Evolutionary conservation across 2,797 vertebrate genomes (phyloP).

Genomic region (Eulemur mongoz): DNA sequence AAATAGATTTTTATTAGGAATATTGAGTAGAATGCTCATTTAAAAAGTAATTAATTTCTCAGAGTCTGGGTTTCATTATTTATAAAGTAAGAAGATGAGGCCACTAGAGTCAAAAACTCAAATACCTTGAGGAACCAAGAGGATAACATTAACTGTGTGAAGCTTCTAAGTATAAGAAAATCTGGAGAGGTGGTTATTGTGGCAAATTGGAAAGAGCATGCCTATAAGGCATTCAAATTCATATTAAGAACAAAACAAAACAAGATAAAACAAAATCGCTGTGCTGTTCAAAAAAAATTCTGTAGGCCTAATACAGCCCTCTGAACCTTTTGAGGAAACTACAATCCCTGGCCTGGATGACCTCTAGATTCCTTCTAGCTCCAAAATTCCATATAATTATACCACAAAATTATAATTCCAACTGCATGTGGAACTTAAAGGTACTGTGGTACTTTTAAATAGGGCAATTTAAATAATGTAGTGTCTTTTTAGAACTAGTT

Average conservation of each 20-base stretch:
- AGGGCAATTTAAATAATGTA: conserved; percentile 19
- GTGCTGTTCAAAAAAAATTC: neutral
- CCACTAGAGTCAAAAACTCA: neutral
- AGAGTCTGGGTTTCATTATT: neutral
- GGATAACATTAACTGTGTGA: neutral
- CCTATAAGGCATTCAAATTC: neutral
- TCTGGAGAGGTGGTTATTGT: neutral
- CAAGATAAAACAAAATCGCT: neutral
- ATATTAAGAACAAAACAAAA: neutral
- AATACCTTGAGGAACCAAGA: neutral
- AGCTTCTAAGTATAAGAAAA: neutral
- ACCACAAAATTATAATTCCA: neutral
- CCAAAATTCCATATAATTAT: neutral
- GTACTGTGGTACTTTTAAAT: neutral
- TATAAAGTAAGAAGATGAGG: neutral
- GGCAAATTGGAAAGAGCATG: neutral
- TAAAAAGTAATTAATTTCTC: conserved; percentile 10
- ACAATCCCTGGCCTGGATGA: neutral
- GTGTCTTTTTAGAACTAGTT: conserved; percentile 8
- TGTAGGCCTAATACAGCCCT: neutral
- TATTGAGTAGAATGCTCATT: conserved; percentile 24
- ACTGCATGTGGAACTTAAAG: neutral
- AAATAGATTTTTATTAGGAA: neutral
- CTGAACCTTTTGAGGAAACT: neutral
- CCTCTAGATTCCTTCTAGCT: neutral